Evolutionary conservation across 2,888 invertebrate genomes (phyloP), one percentile per base, ranked within the genome.

Genomic region (Cyclophora punctaria): DNA sequence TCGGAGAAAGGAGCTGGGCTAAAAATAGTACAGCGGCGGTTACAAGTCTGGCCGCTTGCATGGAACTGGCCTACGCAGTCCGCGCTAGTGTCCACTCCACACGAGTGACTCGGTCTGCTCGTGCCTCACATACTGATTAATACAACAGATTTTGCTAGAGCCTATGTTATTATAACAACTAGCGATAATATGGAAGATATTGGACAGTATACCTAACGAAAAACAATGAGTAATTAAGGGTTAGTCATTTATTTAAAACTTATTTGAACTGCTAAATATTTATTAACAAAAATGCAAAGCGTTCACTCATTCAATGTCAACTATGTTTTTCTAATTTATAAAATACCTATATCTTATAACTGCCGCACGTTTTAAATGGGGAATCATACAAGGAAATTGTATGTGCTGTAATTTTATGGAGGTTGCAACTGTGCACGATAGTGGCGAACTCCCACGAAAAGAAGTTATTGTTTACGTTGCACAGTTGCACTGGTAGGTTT

Each of bases 401-500:
- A 2, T 20, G 20, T 20, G 20, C 20, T 20, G 20, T 20, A 20
- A 20, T 20, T 20, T 20, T 20, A 20, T 20, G 20, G 20, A 20
- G 20, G 20, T 20, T 20, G 20, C 20, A 20, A 20, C 20, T 20
- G 20, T 20, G 20, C 20, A 20, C 20, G 67, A 73, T 73, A 72
- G 65, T 69, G 64, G 70, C 63, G 59, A 68, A 68, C 82, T 84
- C 86, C 83, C 84, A 86, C 85, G 83, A 80, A 66, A 73, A 65
- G 66, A 71, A 71, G 72, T 71, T 76, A 83, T 85, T 86, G 85
- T 87, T 86, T 80, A 79, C 72, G 69, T 66, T 81, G 78, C 81
- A 80, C 80, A 71, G 69, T 66, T 81, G 78, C 81, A 80, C 80
- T 84, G 72, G 72, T 80, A 77, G 79, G 80, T 82, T 83, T 83